phyloP scores from a whole-genome alignment of 2,113 vertebrate species.

The Laterallus jamaicensis region DNA sequence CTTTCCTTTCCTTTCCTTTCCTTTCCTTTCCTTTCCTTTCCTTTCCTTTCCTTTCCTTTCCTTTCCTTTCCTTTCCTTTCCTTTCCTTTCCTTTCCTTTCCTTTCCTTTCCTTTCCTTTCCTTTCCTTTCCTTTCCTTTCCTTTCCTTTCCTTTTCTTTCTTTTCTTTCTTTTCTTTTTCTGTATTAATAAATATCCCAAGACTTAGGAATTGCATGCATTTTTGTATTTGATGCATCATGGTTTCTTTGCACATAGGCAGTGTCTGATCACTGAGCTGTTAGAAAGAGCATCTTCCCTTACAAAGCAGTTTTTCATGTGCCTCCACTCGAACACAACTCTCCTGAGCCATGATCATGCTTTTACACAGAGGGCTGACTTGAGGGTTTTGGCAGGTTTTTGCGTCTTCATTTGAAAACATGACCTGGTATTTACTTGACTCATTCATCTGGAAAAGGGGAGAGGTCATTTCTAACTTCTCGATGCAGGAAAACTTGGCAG shows the following conservation, averaged over 20 bases:
- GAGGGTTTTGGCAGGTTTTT: neutral
- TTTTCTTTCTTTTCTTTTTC: neutral
- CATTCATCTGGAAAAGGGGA: neutral
- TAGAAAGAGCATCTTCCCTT: neutral
- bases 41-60: no score
- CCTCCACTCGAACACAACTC: neutral
- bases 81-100: no score
- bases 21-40: no score
- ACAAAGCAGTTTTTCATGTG: neutral
- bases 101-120: neutral
- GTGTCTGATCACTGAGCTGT: neutral
- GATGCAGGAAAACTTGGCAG: neutral
- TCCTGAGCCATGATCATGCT: neutral
- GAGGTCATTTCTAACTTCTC: neutral
- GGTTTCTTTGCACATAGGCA: neutral
- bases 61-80: no score
- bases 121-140: no score
- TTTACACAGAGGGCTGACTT: neutral
- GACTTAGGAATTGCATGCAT: neutral
- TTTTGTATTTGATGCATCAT: conserved; percentile 1
- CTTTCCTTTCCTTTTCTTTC: neutral
- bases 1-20: no score
- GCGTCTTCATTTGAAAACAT: neutral
- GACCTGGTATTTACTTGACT: neutral
- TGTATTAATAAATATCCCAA: neutral